phyloP scores from a whole-genome alignment of 2,113 vertebrate genomes.

The Ptychochromis oligacanthus region DNA sequence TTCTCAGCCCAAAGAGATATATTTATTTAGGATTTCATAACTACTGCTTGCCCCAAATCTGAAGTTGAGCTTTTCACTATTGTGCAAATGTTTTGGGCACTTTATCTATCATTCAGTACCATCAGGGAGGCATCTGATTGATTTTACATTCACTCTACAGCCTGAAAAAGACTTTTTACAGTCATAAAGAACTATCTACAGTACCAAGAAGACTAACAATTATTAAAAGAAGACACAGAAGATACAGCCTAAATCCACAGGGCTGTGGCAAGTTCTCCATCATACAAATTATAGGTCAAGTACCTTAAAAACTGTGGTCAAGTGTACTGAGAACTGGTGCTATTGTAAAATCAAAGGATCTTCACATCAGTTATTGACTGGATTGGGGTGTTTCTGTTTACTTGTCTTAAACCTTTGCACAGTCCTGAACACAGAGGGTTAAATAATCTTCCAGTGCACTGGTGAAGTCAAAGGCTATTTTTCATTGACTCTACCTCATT shows the following conservation, averaged over 20 bases:
- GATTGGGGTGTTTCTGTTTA: too few species aligned
- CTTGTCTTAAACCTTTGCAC: background rate
- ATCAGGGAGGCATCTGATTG: rapidly evolving
- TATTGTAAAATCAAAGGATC: background rate
- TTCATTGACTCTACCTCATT: conserved; percentile 1
- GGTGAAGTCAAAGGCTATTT: background rate
- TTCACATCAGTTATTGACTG: rapidly evolving
- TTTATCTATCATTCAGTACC: background rate
- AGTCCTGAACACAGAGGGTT: background rate
- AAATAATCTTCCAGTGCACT: background rate
- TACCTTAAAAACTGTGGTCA: background rate
- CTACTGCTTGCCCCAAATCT: too few species aligned
- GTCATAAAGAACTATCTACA: background rate
- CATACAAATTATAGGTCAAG: background rate
- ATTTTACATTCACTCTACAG: rapidly evolving
- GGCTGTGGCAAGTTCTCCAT: background rate
- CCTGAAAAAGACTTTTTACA: too few species aligned
- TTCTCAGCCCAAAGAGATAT: too few species aligned
- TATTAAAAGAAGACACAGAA: too few species aligned
- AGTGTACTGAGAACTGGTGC: background rate
- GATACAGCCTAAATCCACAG: background rate
- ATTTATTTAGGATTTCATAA: too few species aligned
- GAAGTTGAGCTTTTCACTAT: too few species aligned
- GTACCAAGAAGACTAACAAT: too few species aligned
- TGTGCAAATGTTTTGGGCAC: too few species aligned